phyloP scores from a whole-genome alignment of 1,140 invertebrate species.

The Drosophila quadrilineata region DNA sequence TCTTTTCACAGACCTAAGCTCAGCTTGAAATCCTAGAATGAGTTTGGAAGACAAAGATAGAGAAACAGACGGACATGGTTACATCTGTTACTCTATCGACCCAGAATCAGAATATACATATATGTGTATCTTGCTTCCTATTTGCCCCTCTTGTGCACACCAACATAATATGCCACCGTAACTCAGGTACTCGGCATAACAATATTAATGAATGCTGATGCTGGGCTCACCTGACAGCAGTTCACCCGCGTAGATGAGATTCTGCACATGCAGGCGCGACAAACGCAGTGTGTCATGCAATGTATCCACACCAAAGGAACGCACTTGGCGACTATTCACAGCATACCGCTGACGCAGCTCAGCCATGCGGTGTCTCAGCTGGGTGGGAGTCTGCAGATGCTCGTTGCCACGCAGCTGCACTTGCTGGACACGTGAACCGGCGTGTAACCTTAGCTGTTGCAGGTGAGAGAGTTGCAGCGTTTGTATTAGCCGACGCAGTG shows the following conservation, averaged over 20 bases:
- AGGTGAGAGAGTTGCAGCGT: not conserved
- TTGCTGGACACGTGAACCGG: not conserved
- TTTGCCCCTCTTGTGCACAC: too few relatives aligned
- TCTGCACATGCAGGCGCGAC: conserved; percentile 52
- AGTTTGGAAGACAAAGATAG: too few relatives aligned
- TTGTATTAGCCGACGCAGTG: conserved; percentile 21
- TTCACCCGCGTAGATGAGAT: conserved; percentile 56
- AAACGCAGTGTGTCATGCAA: conserved; percentile 16
- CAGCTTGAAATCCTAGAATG: too few relatives aligned
- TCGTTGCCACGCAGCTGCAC: conserved; percentile 23
- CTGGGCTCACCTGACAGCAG: conserved; percentile 58
- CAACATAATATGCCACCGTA: too few relatives aligned
- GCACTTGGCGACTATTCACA: not conserved
- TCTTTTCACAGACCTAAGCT: too few relatives aligned
- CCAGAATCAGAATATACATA: too few relatives aligned
- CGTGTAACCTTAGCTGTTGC: not conserved
- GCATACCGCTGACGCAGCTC: conserved; percentile 29
- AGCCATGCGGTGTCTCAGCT: conserved; percentile 44
- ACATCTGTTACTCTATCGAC: too few relatives aligned
- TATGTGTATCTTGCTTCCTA: too few relatives aligned
- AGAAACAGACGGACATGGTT: too few relatives aligned
- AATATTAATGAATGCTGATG: too few relatives aligned
- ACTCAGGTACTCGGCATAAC: too few relatives aligned
- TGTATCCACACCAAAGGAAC: conserved; percentile 56
- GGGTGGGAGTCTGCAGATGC: conserved; percentile 49